Base-by-base conservation (phyloP, 92 coral and sea anemone genomes). In the Palythoa grandis region DNA sequence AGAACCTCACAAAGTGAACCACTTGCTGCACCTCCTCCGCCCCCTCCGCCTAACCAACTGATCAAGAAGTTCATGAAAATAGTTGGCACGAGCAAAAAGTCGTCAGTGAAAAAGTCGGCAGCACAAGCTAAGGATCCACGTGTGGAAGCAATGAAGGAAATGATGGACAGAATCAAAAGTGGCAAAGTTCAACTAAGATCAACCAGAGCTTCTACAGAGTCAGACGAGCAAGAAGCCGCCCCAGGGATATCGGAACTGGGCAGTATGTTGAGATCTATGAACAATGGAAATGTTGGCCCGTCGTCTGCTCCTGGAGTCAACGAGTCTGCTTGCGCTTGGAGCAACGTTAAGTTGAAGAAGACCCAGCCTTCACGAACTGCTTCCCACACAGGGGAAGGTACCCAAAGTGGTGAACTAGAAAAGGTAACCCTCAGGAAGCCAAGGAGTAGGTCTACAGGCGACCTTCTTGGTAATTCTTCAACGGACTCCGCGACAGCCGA, bases 161-260 rank as follows among this genome's bases (percentile, higher is more conserved):
- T 96, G 98, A 96, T 96, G 98, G 92, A 94, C 2, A 86, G 98
- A 87, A 96, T 96, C 29, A 94, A 88, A 77, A 79, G 47, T 70
- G 98, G 98, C 19, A 94, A 82, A 83, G 82, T 96, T 22, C 96
- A 94, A 35, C 88, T 96, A 10, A 94, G 79, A 63, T 79, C 94
- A 15, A 93, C 89, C 67, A 83, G 82, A 39, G 52, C 82, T 63
- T 47, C 37, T 38, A 25, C 25, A 29, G 87, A 66, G 24, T 69
- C 66, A 29, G 86, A 83, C 15, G 17, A 70, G 70, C 63, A 67
- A 11, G 88, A 84, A 39, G 74, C 57, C 25, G 87, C 84, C 24
- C 71, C 93, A 25, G 98, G 94, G 39, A 94, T 94, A 86, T 88
- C 92, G 35, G 95, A 94, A 58, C 88, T 94, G 68, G 98, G 98